Conservation (phyloP, 2,113 vertebrate genomes). For the Carassius carassius region DNA sequence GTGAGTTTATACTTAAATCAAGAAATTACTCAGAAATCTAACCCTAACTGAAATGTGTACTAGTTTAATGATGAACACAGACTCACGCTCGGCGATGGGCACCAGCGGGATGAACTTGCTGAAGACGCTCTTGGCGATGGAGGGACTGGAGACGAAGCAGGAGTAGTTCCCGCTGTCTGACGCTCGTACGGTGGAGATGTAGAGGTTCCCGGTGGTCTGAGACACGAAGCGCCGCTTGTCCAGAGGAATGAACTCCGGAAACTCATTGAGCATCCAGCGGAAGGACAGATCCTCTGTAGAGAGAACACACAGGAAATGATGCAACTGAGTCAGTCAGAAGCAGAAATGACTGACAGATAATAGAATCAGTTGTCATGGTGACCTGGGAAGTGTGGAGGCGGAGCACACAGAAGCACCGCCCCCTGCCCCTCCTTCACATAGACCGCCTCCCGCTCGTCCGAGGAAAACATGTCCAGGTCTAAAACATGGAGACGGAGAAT, state of each 20-base stretch:
- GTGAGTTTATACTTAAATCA: background rate
- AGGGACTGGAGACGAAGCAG: constrained; percentile 91
- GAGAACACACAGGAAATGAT: constrained; percentile 42
- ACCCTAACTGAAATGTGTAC: no score
- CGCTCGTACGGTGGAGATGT: constrained; percentile 92
- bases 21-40: background rate
- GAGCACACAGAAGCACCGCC: constrained; percentile 88
- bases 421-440: constrained; percentile 89
- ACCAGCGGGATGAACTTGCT: constrained; percentile 96
- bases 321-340: background rate
- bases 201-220: constrained; percentile 93
- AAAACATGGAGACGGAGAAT: constrained; percentile 27
- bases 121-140: constrained; percentile 97
- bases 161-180: constrained; percentile 95
- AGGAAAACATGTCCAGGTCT: constrained; percentile 94
- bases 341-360: background rate
- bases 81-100: constrained; percentile 87
- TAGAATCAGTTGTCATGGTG: constrained; percentile 24
- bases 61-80: background rate
- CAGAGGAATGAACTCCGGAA: constrained; percentile 91
- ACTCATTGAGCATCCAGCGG: constrained; percentile 97
- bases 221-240: constrained; percentile 93
- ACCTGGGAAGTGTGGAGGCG: constrained; percentile 94
- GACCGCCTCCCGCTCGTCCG: constrained; percentile 89
- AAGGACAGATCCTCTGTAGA: constrained; percentile 89